phyloP scores from a whole-genome alignment of 2,888 invertebrate genomes.

The Pseudococcus jackbeardsleyi region DNA sequence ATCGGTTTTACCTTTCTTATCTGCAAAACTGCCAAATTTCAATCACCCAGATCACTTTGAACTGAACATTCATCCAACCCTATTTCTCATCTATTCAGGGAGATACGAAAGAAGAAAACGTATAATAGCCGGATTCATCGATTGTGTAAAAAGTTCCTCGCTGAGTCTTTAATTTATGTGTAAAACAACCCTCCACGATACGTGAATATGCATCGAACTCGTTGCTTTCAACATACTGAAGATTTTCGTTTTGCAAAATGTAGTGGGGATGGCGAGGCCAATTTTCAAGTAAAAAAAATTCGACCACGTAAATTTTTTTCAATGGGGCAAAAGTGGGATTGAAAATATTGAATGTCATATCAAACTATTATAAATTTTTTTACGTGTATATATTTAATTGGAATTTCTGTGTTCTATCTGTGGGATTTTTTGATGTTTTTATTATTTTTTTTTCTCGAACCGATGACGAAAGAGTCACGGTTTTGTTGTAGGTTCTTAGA shows the following conservation, averaged over 20 bases:
- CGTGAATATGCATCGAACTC: neutral
- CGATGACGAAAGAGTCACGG: too few relatives aligned
- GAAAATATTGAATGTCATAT: constrained; percentile 33
- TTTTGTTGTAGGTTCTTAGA: too few relatives aligned
- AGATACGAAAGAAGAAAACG: neutral
- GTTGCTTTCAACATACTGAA: neutral
- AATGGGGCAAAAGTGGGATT: neutral
- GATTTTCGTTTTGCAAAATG: neutral
- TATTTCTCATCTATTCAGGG: neutral
- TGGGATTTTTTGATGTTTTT: constrained; percentile 32
- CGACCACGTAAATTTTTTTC: neutral
- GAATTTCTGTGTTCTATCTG: constrained; percentile 39
- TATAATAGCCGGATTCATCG: neutral
- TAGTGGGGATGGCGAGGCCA: neutral
- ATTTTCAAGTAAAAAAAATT: neutral
- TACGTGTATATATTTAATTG: constrained; percentile 34
- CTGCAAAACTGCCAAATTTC: too few relatives aligned
- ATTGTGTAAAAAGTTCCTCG: constrained; percentile 62
- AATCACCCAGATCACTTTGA: too few relatives aligned
- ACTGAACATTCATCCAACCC: too few relatives aligned
- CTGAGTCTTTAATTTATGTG: neutral
- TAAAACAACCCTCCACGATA: neutral
- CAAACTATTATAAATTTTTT: constrained; percentile 43
- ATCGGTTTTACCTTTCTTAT: too few relatives aligned
- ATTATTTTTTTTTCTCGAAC: neutral